Evolutionary conservation across 1,140 invertebrate species (phyloP).

Genomic region (Chionoecetes opilio): DNA sequence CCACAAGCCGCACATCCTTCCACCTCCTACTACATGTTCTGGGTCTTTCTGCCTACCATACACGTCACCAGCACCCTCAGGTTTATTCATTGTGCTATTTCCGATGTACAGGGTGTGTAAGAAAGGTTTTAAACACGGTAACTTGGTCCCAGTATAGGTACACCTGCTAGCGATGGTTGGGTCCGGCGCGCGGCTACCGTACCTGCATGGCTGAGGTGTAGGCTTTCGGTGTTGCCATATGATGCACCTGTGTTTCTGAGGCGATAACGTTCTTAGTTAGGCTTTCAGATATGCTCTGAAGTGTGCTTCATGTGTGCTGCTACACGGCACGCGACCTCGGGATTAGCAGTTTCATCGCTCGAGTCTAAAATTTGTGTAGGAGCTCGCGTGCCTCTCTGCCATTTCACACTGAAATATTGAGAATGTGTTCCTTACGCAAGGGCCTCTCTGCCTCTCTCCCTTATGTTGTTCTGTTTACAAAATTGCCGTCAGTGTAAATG

Average conservation of each 20-base stretch:
- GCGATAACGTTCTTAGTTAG: slow-evolving; percentile 43
- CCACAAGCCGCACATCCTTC: neutral
- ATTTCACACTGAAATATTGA: slow-evolving; percentile 10
- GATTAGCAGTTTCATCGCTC: neutral
- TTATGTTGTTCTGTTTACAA: slow-evolving; percentile 76
- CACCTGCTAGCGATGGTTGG: neutral
- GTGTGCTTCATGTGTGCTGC: neutral
- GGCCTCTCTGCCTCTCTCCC: slow-evolving; percentile 1
- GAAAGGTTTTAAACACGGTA: neutral
- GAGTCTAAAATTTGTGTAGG: neutral
- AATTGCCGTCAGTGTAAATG: slow-evolving; percentile 80
- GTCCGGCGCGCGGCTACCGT: neutral
- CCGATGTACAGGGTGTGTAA: neutral
- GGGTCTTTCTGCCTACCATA: neutral
- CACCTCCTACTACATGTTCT: neutral
- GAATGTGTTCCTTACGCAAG: slow-evolving; percentile 14
- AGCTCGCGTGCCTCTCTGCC: neutral
- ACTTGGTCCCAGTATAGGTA: too few relatives aligned
- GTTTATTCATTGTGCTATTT: neutral
- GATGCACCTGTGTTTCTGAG: slow-evolving; percentile 3
- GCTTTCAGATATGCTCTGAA: slow-evolving; percentile 40
- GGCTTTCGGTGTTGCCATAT: slow-evolving; percentile 40
- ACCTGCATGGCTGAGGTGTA: neutral
- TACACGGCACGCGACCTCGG: neutral
- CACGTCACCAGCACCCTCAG: neutral